A percentile compares a stretch with the other conserved stretches of the same genome.
phyloP scores from a whole-genome alignment of 2,797 vertebrate species.

The Erpetoichthys calabaricus region DNA sequence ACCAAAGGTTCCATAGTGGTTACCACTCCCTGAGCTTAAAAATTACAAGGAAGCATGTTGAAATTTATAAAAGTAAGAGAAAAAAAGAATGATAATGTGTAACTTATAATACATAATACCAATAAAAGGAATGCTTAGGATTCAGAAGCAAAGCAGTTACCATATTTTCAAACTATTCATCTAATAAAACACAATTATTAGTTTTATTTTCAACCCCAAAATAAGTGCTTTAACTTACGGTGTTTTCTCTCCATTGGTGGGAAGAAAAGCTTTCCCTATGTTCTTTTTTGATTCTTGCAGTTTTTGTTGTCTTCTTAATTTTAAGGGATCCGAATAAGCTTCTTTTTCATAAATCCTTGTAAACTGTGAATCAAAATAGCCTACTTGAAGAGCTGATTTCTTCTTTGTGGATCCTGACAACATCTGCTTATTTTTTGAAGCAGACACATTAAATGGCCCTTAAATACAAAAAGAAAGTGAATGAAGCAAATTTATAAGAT shows the following conservation, averaged over 20 bases:
- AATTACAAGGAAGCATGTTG: background rate
- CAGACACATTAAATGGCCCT: slow-evolving; percentile 71
- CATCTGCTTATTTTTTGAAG: slow-evolving; percentile 64
- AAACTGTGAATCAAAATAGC: slow-evolving; percentile 66
- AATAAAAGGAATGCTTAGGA: background rate
- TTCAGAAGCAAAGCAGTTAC: too few species aligned
- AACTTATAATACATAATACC: background rate
- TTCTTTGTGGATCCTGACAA: slow-evolving; percentile 43
- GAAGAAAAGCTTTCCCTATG: slow-evolving; percentile 62
- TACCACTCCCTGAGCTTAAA: slow-evolving; percentile 62
- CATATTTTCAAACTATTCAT: too few species aligned
- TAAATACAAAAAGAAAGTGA: slow-evolving; percentile 22
- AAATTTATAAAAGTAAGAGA: background rate
- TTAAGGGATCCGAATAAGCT: slow-evolving; percentile 51
- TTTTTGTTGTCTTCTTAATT: slow-evolving; percentile 46
- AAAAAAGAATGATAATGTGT: slow-evolving; percentile 7
- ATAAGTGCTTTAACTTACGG: slow-evolving; percentile 42
- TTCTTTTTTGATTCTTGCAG: slow-evolving; percentile 66
- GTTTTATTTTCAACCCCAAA: too few species aligned
- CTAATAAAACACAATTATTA: too few species aligned
- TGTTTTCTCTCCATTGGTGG: slow-evolving; percentile 54
- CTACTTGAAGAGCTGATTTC: slow-evolving; percentile 53
- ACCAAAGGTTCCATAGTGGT: slow-evolving; percentile 67
- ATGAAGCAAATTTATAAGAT: too few species aligned
- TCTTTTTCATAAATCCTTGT: slow-evolving; percentile 62